Evolutionary conservation across 2,888 invertebrate genomes (phyloP).

Genomic region (Gortyna flavago): DNA sequence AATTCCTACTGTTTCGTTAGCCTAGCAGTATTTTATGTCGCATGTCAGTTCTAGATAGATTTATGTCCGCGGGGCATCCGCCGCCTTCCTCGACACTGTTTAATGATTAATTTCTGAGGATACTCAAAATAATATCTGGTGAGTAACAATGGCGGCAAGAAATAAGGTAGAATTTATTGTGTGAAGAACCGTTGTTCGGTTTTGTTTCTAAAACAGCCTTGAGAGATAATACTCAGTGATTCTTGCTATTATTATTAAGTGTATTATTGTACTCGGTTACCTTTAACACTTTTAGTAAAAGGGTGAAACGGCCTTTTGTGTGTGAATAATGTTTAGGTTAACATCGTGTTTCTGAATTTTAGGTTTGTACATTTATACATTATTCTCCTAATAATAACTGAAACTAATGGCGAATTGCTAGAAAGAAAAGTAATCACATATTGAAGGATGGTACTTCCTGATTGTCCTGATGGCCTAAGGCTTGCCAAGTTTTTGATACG

Average conservation of each 20-base stretch:
- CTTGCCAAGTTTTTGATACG: not conserved
- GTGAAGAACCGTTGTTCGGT: constrained; percentile 44
- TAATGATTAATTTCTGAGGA: constrained; percentile 77
- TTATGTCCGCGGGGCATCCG: constrained; percentile 49
- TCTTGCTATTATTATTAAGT: constrained; percentile 47
- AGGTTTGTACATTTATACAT: not conserved
- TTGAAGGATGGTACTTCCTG: not conserved
- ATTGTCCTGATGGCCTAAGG: not conserved
- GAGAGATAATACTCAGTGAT: constrained; percentile 52
- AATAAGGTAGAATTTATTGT: constrained; percentile 67
- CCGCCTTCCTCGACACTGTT: constrained; percentile 64
- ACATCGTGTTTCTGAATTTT: not conserved
- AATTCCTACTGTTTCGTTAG: constrained; percentile 52
- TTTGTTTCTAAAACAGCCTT: constrained; percentile 47
- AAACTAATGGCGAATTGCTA: not conserved
- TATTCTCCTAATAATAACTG: not conserved
- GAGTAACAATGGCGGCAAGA: constrained; percentile 70
- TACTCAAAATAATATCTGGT: constrained; percentile 73
- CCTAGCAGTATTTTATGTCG: constrained; percentile 58
- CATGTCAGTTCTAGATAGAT: constrained; percentile 62
- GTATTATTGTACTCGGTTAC: constrained; percentile 44
- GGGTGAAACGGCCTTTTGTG: constrained; percentile 22
- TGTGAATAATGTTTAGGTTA: constrained; percentile 19
- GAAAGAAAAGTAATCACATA: not conserved
- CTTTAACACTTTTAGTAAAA: constrained; percentile 34